Evolutionary conservation across 2,113 vertebrate genomes (phyloP).

Genomic region (Chionodraco myersi): DNA sequence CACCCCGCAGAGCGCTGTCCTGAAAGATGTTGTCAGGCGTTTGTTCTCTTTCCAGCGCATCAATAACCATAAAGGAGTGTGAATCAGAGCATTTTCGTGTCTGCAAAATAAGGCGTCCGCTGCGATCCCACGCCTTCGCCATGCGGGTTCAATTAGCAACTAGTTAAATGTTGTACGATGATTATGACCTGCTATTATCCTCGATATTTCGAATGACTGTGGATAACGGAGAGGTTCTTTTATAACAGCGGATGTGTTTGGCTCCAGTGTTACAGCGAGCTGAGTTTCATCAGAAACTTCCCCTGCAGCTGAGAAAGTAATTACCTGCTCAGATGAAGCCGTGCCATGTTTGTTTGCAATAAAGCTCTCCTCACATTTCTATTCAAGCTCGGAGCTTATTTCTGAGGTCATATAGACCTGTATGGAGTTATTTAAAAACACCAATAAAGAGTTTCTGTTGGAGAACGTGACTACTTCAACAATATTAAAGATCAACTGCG

Average conservation of each 20-base stretch:
- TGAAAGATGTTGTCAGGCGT: conserved; percentile 42
- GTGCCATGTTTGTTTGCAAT: conserved; percentile 25
- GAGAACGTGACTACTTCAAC: background rate
- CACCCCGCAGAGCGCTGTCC: conserved; percentile 29
- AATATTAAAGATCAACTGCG: too few relatives aligned
- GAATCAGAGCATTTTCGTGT: conserved; percentile 20
- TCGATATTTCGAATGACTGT: conserved; percentile 24
- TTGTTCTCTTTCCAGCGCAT: conserved; percentile 52
- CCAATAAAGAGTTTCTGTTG: background rate
- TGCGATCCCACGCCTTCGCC: conserved; percentile 5
- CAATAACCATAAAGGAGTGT: conserved; percentile 36
- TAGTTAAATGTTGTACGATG: conserved; percentile 5
- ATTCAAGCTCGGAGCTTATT: conserved; percentile 5
- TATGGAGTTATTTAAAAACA: background rate
- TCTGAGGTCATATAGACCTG: background rate
- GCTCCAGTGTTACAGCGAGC: background rate
- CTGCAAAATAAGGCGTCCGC: background rate
- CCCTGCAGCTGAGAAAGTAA: conserved; percentile 61
- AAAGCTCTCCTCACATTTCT: conserved; percentile 7
- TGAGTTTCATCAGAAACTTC: conserved; percentile 33
- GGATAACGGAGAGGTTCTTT: conserved; percentile 35
- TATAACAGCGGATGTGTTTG: conserved; percentile 16
- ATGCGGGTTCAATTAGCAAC: background rate
- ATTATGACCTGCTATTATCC: conserved; percentile 25
- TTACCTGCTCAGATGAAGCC: conserved; percentile 48